These are phyloP conservation scores for Zaprionus obscuricornis DNA, from an alignment of 2,888 invertebrate genomes.

Conservation along the genomic window DNA sequence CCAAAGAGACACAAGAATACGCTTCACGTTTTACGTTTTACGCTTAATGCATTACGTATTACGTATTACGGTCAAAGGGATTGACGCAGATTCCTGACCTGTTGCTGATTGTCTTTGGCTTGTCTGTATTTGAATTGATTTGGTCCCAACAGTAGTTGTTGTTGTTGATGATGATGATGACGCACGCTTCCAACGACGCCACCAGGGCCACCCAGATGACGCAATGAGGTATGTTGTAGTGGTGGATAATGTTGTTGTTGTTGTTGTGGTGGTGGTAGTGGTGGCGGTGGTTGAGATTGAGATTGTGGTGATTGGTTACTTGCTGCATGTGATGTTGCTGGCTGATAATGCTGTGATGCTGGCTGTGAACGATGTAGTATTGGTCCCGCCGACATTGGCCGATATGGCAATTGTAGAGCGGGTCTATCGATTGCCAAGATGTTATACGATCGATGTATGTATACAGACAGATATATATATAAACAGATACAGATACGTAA, in stretches of 20 bases:
- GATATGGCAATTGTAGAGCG: constrained; percentile 83
- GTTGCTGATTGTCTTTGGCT: constrained; percentile 80
- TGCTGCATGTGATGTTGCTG: constrained; percentile 50
- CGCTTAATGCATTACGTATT: constrained; percentile 18
- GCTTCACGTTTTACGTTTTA: constrained; percentile 8
- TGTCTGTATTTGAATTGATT: constrained; percentile 66
- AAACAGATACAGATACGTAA: constrained; percentile 40
- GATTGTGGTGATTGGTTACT: constrained; percentile 48
- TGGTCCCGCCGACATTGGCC: constrained; percentile 83
- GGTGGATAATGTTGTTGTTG: constrained; percentile 31
- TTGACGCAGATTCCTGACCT: constrained; percentile 81
- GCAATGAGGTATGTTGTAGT: constrained; percentile 77
- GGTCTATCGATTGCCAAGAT: constrained; percentile 81
- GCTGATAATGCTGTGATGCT: constrained; percentile 66
- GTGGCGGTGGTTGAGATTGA: constrained; percentile 57
- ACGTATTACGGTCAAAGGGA: no score
- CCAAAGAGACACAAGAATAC: no score
- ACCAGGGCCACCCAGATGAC: constrained; percentile 80
- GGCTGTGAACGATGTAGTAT: constrained; percentile 82
- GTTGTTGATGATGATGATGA: constrained; percentile 41
- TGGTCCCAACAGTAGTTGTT: constrained; percentile 62
- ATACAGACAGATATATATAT: constrained; percentile 21
- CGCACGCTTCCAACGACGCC: constrained; percentile 53
- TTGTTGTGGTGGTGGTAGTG: constrained; percentile 42
- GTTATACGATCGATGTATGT: constrained; percentile 27